phyloP scores from a whole-genome alignment of 2,113 vertebrate genomes.

The Osmerus mordax region DNA sequence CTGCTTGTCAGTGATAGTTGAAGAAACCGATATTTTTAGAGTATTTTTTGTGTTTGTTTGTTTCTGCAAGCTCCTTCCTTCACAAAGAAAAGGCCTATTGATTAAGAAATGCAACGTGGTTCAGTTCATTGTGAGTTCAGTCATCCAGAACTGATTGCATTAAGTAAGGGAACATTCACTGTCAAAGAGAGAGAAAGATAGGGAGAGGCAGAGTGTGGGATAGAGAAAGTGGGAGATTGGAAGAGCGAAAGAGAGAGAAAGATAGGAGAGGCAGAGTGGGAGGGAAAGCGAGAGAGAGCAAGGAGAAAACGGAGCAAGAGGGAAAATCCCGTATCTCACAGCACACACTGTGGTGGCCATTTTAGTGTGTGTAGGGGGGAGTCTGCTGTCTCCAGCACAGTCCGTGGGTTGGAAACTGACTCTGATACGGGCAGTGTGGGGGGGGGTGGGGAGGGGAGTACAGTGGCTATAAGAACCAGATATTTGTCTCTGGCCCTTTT shows the following conservation, averaged over 20 bases:
- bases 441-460: slow-evolving; percentile 52
- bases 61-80: no score
- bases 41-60: no score
- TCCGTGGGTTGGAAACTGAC: slow-evolving; percentile 47
- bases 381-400: slow-evolving; percentile 23
- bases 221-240: no score
- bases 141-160: no score
- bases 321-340: not conserved
- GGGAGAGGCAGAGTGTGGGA: not conserved
- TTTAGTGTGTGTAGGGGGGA: slow-evolving; percentile 37
- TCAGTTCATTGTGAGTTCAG: no score
- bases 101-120: no score
- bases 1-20: no score
- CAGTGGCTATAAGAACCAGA: slow-evolving; percentile 68
- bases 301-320: no score
- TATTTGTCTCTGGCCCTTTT: slow-evolving; percentile 68
- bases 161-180: no score
- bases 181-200: not conserved
- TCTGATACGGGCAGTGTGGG: slow-evolving; percentile 32
- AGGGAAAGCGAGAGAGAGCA: not conserved
- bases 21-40: no score
- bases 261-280: not conserved
- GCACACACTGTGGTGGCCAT: slow-evolving; percentile 8
- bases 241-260: not conserved
- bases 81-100: no score